A percentile compares a stretch with the other conserved stretches of the same genome.
Conservation (phyloP, 2,888 invertebrate genomes). For the Tolmerus cingulatus region DNA sequence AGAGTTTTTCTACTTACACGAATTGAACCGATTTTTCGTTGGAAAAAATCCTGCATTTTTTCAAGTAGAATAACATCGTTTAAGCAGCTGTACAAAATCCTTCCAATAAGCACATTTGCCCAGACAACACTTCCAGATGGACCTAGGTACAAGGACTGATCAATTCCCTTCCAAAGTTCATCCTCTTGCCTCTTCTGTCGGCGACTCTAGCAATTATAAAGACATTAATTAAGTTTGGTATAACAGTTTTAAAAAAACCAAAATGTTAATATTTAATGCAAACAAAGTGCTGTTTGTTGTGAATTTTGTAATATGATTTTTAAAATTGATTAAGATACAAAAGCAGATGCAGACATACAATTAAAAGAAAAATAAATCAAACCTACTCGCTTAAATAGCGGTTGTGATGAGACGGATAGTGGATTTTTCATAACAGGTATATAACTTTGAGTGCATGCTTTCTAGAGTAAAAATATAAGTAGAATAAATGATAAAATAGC, state of each 20-base stretch:
- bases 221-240: not conserved
- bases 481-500: not conserved
- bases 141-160: conserved; percentile 60
- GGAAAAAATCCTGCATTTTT: conserved; percentile 60
- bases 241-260: not conserved
- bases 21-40: conserved; percentile 61
- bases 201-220: conserved; percentile 53
- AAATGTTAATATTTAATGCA: not conserved
- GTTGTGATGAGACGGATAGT: conserved; percentile 48
- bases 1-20: conserved; percentile 52
- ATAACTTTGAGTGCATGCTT: conserved; percentile 57
- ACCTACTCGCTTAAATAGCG: conserved; percentile 43
- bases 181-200: conserved; percentile 59
- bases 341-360: not conserved
- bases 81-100: conserved; percentile 59
- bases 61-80: conserved; percentile 56
- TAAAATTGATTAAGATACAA: not conserved
- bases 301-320: not conserved
- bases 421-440: conserved; percentile 56
- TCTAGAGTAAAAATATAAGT: conserved; percentile 52
- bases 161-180: conserved; percentile 63
- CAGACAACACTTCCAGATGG: conserved; percentile 62
- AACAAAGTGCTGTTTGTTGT: not conserved
- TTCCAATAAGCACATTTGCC: conserved; percentile 61
- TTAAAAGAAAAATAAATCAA: conserved; percentile 38